A percentile compares a stretch with the other conserved stretches of the same genome.
Conservation (phyloP, 2,797 vertebrate species). For the Rhynchotus rufescens region DNA sequence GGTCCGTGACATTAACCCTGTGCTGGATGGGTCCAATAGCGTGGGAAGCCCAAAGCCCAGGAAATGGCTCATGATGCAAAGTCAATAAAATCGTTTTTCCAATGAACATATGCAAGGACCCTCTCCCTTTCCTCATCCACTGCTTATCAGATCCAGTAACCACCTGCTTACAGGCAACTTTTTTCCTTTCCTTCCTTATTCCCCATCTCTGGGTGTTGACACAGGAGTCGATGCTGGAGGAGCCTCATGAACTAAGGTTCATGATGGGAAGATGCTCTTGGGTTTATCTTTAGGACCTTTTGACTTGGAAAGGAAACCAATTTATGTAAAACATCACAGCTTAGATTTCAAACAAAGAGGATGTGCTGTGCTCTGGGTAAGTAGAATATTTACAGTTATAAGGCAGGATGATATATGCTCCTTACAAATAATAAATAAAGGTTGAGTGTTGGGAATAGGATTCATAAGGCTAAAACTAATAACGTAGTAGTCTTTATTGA, state of each 20-base stretch:
- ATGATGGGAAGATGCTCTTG: fast-evolving
- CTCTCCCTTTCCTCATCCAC: not conserved
- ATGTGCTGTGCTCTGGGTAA: slow-evolving; percentile 7
- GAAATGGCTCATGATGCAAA: fast-evolving
- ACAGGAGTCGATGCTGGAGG: not conserved
- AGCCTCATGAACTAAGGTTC: not conserved
- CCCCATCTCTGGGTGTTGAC: not conserved
- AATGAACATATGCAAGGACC: not conserved
- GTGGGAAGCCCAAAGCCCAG: not conserved
- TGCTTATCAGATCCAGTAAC: not conserved
- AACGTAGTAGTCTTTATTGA: not conserved
- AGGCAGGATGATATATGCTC: slow-evolving; percentile 65
- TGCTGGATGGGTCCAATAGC: fast-evolving
- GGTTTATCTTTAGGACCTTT: slow-evolving; percentile 39
- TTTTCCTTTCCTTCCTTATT: not conserved
- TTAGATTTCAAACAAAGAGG: slow-evolving; percentile 67
- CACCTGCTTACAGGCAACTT: not conserved
- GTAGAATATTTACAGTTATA: slow-evolving; percentile 64
- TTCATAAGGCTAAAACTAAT: slow-evolving; percentile 47
- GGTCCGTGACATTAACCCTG: not conserved
- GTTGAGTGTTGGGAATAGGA: slow-evolving; percentile 59
- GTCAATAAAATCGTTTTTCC: not conserved
- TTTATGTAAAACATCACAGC: slow-evolving; percentile 41
- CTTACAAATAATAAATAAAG: slow-evolving; percentile 62
- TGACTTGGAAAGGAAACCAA: slow-evolving; percentile 44